Evolutionary conservation across 2,113 vertebrate genomes (phyloP).

Genomic region (Okapia johnstoni): DNA sequence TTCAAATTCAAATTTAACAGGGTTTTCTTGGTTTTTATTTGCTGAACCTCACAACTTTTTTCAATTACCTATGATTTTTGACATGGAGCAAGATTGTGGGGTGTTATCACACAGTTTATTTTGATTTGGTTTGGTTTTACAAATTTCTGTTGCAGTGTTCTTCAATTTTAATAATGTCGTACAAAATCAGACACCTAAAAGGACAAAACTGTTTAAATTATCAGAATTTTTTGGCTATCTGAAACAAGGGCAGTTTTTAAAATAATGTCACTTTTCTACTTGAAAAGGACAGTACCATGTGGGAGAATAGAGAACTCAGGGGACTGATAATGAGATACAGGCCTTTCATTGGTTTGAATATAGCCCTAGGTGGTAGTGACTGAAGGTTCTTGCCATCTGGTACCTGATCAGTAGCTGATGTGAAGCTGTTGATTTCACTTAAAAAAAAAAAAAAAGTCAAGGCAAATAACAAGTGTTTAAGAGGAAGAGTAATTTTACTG

Average conservation of each 20-base stretch:
- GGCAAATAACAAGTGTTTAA: slow-evolving; percentile 56
- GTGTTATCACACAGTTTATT: not conserved
- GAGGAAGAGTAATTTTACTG: slow-evolving; percentile 36
- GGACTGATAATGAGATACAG: slow-evolving; percentile 72
- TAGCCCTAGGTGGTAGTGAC: slow-evolving; percentile 75
- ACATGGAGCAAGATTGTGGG: not conserved
- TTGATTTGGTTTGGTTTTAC: not conserved
- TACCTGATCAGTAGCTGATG: slow-evolving; percentile 68
- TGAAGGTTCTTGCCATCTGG: slow-evolving; percentile 73
- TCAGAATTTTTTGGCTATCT: slow-evolving; percentile 25
- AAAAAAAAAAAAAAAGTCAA: not conserved
- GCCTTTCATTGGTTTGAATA: slow-evolving; percentile 74
- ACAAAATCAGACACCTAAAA: slow-evolving; percentile 31
- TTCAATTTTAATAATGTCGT: slow-evolving; percentile 40
- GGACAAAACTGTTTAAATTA: slow-evolving; percentile 70
- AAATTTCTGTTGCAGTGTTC: slow-evolving; percentile 32
- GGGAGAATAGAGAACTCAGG: slow-evolving; percentile 65
- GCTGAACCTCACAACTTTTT: not conserved
- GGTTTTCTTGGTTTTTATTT: not conserved
- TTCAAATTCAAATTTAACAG: slow-evolving; percentile 10
- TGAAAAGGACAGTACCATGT: slow-evolving; percentile 55
- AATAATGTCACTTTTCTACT: slow-evolving; percentile 57
- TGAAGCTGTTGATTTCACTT: slow-evolving; percentile 65
- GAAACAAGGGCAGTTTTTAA: slow-evolving; percentile 63
- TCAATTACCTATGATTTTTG: not conserved